phyloP scores from a whole-genome alignment of 2,797 vertebrate genomes.

The Lutjanus campechanus region DNA sequence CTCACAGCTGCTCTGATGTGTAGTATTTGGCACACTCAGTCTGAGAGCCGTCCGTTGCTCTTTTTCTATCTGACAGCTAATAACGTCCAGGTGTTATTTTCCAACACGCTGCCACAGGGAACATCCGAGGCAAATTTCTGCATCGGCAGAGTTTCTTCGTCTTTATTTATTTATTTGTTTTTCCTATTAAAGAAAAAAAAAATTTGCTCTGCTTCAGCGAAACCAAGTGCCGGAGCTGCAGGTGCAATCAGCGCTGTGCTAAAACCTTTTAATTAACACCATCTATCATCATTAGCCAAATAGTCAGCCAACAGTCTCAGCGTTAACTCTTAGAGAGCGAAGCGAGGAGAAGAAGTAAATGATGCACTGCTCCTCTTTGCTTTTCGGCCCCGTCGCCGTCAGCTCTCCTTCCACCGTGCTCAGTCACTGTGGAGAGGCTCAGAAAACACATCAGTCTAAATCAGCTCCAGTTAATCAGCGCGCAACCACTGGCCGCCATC shows the following conservation, averaged over 20 bases:
- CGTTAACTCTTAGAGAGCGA: constrained; percentile 82
- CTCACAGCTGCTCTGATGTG: constrained; percentile 5
- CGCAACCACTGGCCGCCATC: constrained; percentile 56
- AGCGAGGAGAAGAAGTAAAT: constrained; percentile 73
- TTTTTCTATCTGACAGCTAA: constrained; percentile 32
- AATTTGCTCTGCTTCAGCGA: constrained; percentile 52
- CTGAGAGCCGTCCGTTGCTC: constrained; percentile 1
- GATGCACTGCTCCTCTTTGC: constrained; percentile 65
- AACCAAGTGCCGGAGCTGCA: constrained; percentile 71
- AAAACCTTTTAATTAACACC: constrained; percentile 87
- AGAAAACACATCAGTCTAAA: constrained; percentile 80
- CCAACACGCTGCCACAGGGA: constrained; percentile 47
- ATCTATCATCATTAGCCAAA: constrained; percentile 89
- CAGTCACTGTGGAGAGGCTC: constrained; percentile 65
- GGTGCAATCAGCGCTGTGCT: constrained; percentile 84
- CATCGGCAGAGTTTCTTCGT: constrained; percentile 43
- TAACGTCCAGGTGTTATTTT: constrained; percentile 66
- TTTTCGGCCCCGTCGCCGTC: constrained; percentile 45
- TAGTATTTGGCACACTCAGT: constrained; percentile 27
- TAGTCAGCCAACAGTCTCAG: constrained; percentile 79
- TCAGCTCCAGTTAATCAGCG: constrained; percentile 72
- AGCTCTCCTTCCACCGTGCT: constrained; percentile 53
- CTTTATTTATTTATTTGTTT: not conserved
- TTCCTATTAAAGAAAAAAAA: constrained; percentile 19
- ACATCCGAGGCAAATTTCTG: constrained; percentile 35